phyloP scores from a whole-genome alignment of 1,140 invertebrate species.

The Choristoneura fumiferana region DNA sequence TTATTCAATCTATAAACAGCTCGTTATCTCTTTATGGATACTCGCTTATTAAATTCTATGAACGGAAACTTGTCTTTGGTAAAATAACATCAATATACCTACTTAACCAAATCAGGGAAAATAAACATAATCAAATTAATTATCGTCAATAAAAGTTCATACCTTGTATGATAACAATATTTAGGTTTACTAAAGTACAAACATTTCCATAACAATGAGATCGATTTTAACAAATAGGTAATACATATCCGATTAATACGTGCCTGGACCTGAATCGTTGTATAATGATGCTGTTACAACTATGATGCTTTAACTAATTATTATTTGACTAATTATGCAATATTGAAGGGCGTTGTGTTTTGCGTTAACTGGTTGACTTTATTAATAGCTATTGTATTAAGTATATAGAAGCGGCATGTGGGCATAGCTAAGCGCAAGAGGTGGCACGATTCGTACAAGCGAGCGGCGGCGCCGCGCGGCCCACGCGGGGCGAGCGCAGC shows the following conservation, averaged over 20 bases:
- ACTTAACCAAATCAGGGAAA: conserved; percentile 53
- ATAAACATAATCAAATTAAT: conserved; percentile 47
- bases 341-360: neutral
- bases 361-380: too few species aligned
- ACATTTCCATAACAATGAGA: conserved; percentile 74
- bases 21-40: conserved; percentile 42
- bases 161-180: conserved; percentile 77
- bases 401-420: too few species aligned
- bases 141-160: conserved; percentile 66
- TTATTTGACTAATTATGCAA: neutral
- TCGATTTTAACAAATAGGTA: conserved; percentile 59
- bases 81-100: conserved; percentile 59
- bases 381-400: too few species aligned
- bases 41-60: conserved; percentile 41
- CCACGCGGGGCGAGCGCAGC: conserved; percentile 34
- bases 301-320: conserved; percentile 1
- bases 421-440: too few species aligned
- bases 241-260: conserved; percentile 32
- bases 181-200: conserved; percentile 55
- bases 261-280: conserved; percentile 61
- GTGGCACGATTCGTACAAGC: too few species aligned
- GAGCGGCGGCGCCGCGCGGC: too few species aligned
- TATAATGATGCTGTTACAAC: conserved; percentile 25
- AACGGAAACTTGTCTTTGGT: conserved; percentile 72
- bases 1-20: conserved; percentile 49